Conservation (phyloP, 2,888 invertebrate species). For the Lymantria monacha region DNA sequence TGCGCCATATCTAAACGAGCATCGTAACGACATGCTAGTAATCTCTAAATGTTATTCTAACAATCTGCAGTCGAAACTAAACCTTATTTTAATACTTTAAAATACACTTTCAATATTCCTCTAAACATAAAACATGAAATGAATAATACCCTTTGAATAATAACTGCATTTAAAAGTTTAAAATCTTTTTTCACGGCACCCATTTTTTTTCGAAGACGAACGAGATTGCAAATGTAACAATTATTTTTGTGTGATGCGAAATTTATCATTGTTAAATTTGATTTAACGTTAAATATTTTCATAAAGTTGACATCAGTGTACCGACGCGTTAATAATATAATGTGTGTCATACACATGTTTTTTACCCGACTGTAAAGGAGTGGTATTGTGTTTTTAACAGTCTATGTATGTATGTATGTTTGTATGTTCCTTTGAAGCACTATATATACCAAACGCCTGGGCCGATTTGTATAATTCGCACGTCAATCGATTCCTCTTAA, state of each 20-base stretch:
- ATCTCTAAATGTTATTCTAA: constrained; percentile 61
- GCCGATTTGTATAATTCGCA: no score
- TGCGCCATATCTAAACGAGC: constrained; percentile 77
- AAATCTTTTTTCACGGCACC: constrained; percentile 28
- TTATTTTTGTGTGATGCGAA: background rate
- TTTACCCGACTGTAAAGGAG: no score
- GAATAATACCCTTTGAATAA: constrained; percentile 50
- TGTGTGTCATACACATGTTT: no score
- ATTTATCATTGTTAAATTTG: background rate
- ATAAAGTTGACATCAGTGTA: no score
- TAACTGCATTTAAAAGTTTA: constrained; percentile 38
- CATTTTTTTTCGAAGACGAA: constrained; percentile 23
- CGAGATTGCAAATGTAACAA: constrained; percentile 12
- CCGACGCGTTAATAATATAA: no score
- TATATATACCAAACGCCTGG: no score
- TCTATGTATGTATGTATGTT: no score
- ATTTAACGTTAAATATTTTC: background rate
- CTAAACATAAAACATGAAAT: constrained; percentile 32
- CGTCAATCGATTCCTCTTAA: no score
- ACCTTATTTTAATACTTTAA: constrained; percentile 34
- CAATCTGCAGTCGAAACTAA: constrained; percentile 36
- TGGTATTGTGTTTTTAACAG: no score
- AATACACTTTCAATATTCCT: constrained; percentile 22
- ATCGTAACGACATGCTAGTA: constrained; percentile 77
- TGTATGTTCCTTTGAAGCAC: no score